Evolutionary conservation across 2,797 vertebrate species (phyloP).

Genomic region (Thunnus albacares): DNA sequence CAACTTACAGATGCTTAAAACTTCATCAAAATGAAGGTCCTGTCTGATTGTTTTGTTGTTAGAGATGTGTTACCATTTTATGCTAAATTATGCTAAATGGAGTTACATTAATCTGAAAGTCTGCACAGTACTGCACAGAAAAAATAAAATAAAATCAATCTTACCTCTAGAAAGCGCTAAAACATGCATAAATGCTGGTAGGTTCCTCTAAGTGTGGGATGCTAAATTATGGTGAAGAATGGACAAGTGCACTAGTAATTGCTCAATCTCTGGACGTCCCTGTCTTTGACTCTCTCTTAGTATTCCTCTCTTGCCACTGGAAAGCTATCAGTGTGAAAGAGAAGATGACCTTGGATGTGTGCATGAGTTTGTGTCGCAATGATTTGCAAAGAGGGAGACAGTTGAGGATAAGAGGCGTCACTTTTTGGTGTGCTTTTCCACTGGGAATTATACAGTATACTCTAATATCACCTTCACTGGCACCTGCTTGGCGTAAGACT

Average conservation of each 20-base stretch:
- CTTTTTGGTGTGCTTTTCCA: conserved; percentile 80
- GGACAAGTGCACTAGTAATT: background rate
- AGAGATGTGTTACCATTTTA: background rate
- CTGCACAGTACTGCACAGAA: background rate
- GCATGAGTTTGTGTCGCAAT: conserved; percentile 11
- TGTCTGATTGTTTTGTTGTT: background rate
- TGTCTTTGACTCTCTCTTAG: conserved; percentile 15
- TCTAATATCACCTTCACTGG: conserved; percentile 83
- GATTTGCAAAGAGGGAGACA: conserved; percentile 48
- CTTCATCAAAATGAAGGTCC: conserved; percentile 4
- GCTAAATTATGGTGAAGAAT: background rate
- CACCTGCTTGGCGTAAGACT: conserved; percentile 51
- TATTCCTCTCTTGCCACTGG: conserved; percentile 29
- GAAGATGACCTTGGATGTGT: conserved; percentile 53
- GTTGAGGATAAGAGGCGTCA: conserved; percentile 64
- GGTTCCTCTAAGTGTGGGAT: background rate
- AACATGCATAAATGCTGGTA: background rate
- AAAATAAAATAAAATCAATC: background rate
- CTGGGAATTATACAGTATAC: conserved; percentile 53
- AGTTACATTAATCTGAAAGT: background rate
- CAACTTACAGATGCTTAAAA: background rate
- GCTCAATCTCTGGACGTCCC: conserved; percentile 14
- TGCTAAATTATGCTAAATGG: conserved; percentile 32
- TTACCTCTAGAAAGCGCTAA: background rate
- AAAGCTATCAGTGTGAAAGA: conserved; percentile 33